Conservation (phyloP, 2,797 vertebrate genomes). For the Microctenopoma stevenorrisi region DNA sequence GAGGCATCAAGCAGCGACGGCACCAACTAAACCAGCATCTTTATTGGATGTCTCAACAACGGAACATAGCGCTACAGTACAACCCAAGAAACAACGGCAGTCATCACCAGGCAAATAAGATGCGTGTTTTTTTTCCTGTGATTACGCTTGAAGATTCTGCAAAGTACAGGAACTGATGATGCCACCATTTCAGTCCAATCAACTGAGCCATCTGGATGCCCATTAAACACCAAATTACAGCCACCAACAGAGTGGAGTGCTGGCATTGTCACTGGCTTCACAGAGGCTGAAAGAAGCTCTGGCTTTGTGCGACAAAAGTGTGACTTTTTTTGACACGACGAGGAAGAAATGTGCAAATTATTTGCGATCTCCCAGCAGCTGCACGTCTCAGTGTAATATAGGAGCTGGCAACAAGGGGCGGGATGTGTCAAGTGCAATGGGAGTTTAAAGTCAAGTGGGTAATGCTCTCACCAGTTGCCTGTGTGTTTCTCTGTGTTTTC, state of each 20-base stretch:
- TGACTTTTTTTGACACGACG: conserved; percentile 7
- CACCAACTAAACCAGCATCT: no score
- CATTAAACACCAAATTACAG: conserved; percentile 46
- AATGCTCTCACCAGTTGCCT: conserved; percentile 62
- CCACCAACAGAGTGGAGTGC: conserved; percentile 17
- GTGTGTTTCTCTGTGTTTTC: conserved; percentile 11
- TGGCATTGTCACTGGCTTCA: conserved; percentile 23
- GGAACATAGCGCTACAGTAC: no score
- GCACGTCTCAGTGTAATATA: conserved; percentile 38
- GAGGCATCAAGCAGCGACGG: no score
- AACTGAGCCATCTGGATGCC: conserved; percentile 61
- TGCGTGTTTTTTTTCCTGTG: conserved; percentile 1
- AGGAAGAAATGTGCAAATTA: conserved; percentile 43
- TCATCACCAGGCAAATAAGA: background rate
- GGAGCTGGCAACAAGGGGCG: conserved; percentile 55
- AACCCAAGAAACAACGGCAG: no score
- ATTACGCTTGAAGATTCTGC: conserved; percentile 20
- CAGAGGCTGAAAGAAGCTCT: background rate
- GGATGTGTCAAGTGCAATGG: conserved; percentile 66
- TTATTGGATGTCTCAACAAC: no score
- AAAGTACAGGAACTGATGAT: conserved; percentile 40
- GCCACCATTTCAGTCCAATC: conserved; percentile 55
- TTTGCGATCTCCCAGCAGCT: conserved; percentile 58
- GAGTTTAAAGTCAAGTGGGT: conserved; percentile 71
- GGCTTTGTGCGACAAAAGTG: background rate